Conservation (phyloP, 2,113 vertebrate species). For the Hemiscyllium ocellatum region DNA sequence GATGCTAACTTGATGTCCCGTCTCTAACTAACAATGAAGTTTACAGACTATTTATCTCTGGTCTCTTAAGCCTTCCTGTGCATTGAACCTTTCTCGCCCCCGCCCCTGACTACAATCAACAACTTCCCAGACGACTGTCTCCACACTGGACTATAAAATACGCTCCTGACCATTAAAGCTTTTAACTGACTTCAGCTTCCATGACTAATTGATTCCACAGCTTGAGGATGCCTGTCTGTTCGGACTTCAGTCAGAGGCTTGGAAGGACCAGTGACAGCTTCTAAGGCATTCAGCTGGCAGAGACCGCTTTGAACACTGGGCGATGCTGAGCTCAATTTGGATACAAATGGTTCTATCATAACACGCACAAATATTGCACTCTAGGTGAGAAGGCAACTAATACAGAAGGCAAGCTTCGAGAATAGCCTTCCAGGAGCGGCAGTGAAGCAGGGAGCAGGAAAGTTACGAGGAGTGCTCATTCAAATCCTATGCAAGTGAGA, state of each 20-base stretch:
- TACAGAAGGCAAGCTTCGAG: not conserved
- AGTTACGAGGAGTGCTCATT: not conserved
- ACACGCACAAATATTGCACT: not conserved
- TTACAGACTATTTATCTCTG: constrained; percentile 30
- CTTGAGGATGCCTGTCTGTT: not conserved
- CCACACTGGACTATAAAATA: not conserved
- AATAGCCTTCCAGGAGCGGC: not conserved
- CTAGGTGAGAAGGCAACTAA: not conserved
- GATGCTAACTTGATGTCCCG: constrained; percentile 30
- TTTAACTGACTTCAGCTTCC: constrained; percentile 25
- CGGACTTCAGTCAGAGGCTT: not conserved
- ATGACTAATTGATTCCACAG: constrained; percentile 28
- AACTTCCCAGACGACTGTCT: constrained; percentile 29
- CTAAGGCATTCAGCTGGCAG: not conserved
- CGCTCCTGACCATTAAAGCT: not conserved
- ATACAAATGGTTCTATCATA: not conserved
- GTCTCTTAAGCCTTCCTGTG: constrained; percentile 24
- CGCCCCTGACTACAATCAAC: not conserved
- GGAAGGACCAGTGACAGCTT: not conserved
- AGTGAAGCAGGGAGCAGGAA: not conserved
- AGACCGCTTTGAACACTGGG: not conserved
- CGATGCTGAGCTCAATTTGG: not conserved
- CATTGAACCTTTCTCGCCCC: not conserved
- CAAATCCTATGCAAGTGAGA: not conserved
- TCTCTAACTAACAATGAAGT: constrained; percentile 16